These are phyloP conservation scores for Glyphotaelius pellucidus DNA, from an alignment of 2,888 invertebrate genomes.

Conservation along the genomic window DNA sequence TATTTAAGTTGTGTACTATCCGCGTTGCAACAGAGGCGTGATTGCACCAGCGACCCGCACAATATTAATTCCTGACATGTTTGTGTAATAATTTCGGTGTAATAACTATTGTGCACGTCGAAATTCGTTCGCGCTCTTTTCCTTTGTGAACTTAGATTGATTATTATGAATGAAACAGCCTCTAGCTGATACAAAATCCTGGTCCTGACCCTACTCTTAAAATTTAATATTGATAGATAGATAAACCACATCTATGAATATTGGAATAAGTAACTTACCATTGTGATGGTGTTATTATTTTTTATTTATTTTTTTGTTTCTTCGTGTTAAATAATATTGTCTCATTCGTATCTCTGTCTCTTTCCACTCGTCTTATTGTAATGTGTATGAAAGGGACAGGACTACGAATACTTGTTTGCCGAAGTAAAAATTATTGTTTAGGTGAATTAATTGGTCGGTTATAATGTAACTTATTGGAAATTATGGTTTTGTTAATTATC, in stretches of 20 bases:
- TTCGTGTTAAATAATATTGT: neutral
- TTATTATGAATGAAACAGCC: slow-evolving; percentile 25
- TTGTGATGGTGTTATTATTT: neutral
- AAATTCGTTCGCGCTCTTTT: neutral
- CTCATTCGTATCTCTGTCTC: slow-evolving; percentile 36
- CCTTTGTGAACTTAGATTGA: neutral
- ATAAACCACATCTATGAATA: neutral
- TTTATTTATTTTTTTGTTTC: neutral
- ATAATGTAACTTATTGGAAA: neutral
- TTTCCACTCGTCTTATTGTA: slow-evolving; percentile 26
- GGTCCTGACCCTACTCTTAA: neutral
- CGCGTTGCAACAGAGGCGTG: slow-evolving; percentile 12
- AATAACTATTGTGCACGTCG: neutral
- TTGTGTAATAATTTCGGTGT: neutral
- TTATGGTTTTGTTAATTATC: neutral
- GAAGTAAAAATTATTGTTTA: neutral
- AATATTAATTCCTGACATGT: slow-evolving; percentile 34
- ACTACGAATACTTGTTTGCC: slow-evolving; percentile 24
- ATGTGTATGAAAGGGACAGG: slow-evolving; percentile 42
- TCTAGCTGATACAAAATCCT: slow-evolving; percentile 31
- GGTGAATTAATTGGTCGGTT: neutral
- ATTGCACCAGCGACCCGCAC: slow-evolving; percentile 52
- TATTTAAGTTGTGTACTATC: slow-evolving; percentile 17
- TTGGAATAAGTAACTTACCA: neutral
- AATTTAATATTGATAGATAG: neutral